phyloP scores from a whole-genome alignment of 1,140 invertebrate species.

The Trachelipus rathkii region DNA sequence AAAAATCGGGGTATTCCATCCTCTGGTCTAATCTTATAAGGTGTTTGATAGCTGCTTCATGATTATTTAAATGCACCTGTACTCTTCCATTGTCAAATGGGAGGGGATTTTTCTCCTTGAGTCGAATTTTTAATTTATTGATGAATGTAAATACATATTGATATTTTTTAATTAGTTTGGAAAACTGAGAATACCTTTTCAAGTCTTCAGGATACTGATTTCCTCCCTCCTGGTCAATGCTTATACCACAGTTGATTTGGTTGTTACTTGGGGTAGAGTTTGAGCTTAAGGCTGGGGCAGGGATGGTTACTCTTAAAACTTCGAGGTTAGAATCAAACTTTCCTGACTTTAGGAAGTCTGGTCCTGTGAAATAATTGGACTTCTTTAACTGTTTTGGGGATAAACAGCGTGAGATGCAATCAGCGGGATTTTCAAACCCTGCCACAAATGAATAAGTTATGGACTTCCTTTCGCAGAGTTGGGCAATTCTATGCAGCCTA shows the following conservation, averaged over 20 bases:
- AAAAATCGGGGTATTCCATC: not conserved
- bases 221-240: not conserved
- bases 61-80: no score
- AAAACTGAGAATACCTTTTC: not conserved
- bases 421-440: not conserved
- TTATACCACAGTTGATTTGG: not conserved
- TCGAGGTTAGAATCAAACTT: not conserved
- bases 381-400: not conserved
- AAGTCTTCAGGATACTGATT: not conserved
- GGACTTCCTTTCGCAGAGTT: no score
- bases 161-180: not conserved
- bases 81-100: no score
- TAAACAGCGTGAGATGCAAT: not conserved
- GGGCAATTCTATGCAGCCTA: not conserved
- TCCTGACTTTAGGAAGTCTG: not conserved
- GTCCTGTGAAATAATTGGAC: not conserved
- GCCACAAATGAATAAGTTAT: not conserved
- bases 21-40: not conserved
- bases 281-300: not conserved
- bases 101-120: no score
- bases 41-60: no score
- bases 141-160: constrained; percentile 14
- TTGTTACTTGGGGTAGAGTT: not conserved
- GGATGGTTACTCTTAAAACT: not conserved
- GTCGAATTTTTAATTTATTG: constrained; percentile 19